Evolutionary conservation across 1,140 invertebrate species (phyloP).

Genomic region (Philotrypesis tridentata): DNA sequence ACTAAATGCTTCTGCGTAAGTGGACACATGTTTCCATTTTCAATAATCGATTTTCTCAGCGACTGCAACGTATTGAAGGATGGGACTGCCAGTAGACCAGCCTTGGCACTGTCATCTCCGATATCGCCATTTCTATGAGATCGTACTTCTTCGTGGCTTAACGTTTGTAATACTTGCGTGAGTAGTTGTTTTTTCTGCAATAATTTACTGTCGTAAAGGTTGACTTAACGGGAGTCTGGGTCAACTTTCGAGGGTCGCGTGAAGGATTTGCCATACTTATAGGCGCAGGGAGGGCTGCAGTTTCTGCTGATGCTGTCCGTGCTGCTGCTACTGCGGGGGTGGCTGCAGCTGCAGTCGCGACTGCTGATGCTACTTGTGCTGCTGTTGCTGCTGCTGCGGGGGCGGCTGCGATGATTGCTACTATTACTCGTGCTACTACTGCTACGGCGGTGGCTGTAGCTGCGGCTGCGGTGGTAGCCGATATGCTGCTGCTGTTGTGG

Average conservation of each 20-base stretch:
- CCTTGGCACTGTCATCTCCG: slow-evolving; percentile 62
- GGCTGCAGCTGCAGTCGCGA: no score
- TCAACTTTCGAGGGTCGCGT: slow-evolving; percentile 85
- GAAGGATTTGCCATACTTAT: slow-evolving; percentile 92
- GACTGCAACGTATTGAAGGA: slow-evolving; percentile 95
- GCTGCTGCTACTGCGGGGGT: no score
- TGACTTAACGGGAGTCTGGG: slow-evolving; percentile 90
- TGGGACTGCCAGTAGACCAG: slow-evolving; percentile 88
- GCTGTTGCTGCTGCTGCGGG: no score
- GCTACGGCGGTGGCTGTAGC: no score
- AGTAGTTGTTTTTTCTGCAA: slow-evolving; percentile 85
- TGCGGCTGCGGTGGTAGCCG: no score
- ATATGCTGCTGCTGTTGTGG: no score
- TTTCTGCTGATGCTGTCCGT: no score
- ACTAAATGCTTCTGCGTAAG: slow-evolving; percentile 91
- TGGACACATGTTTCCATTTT: slow-evolving; percentile 92
- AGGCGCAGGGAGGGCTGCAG: no score
- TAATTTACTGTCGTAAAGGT: slow-evolving; percentile 88
- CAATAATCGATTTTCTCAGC: slow-evolving; percentile 89
- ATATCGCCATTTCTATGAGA: slow-evolving; percentile 69
- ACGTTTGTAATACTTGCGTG: slow-evolving; percentile 80
- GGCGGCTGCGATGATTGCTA: no score
- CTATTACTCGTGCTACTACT: no score
- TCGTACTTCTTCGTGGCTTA: slow-evolving; percentile 76
- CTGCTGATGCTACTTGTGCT: no score